Percentiles rank a stretch among this genome's conserved stretches.
phyloP scores from a whole-genome alignment of 1,140 invertebrate genomes.

The Anthonomus grandis region DNA sequence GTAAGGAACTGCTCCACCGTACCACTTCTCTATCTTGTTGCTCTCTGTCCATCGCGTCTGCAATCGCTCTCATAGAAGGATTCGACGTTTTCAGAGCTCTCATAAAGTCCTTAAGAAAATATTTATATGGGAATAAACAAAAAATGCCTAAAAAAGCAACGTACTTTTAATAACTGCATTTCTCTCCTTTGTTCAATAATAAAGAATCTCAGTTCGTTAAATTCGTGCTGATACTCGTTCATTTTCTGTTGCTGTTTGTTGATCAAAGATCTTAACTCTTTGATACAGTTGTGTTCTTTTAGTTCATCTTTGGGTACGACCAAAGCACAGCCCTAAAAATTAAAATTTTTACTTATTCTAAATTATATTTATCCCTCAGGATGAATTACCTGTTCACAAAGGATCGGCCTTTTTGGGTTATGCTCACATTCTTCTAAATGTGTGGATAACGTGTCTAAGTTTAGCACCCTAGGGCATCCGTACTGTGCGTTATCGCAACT shows the following conservation, averaged over 20 bases:
- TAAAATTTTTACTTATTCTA: background rate
- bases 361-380: background rate
- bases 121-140: background rate
- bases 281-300: slow-evolving; percentile 90
- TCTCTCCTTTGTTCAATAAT: slow-evolving; percentile 88
- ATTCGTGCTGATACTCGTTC: slow-evolving; percentile 77
- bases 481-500: slow-evolving; percentile 86
- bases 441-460: slow-evolving; percentile 75
- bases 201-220: slow-evolving; percentile 80
- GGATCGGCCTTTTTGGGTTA: slow-evolving; percentile 90
- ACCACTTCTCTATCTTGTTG: slow-evolving; percentile 63
- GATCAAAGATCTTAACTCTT: slow-evolving; percentile 80
- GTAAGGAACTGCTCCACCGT: slow-evolving; percentile 84
- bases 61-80: slow-evolving; percentile 82
- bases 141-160: background rate
- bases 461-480: slow-evolving; percentile 81
- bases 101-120: slow-evolving; percentile 75
- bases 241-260: slow-evolving; percentile 83
- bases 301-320: slow-evolving; percentile 94
- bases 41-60: slow-evolving; percentile 88
- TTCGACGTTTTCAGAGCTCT: slow-evolving; percentile 84
- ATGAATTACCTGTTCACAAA: slow-evolving; percentile 68
- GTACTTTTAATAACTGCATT: slow-evolving; percentile 77
- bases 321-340: slow-evolving; percentile 75
- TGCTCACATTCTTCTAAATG: slow-evolving; percentile 91